Conservation (phyloP, 2,113 vertebrate genomes). For the Lasiurus cinereus region DNA sequence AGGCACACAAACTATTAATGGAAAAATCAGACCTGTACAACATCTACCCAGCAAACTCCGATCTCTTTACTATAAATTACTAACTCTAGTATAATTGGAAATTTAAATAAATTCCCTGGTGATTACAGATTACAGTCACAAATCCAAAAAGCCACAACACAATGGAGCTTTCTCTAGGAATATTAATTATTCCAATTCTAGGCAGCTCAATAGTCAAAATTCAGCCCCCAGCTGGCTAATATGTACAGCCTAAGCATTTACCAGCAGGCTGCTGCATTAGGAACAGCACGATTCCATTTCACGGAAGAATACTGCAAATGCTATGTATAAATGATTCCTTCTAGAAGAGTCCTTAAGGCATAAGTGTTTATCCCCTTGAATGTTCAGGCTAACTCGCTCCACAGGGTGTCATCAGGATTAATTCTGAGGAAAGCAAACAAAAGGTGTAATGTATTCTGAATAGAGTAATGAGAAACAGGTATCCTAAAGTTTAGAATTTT, state of each 20-base stretch:
- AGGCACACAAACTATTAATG: slow-evolving; percentile 77
- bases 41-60: slow-evolving; percentile 75
- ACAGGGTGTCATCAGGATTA: slow-evolving; percentile 87
- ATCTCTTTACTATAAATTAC: slow-evolving; percentile 83
- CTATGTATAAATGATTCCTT: slow-evolving; percentile 85
- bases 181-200: slow-evolving; percentile 90
- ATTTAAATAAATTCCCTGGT: slow-evolving; percentile 86
- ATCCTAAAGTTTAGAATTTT: neutral
- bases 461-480: slow-evolving; percentile 56
- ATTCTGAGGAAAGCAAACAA: slow-evolving; percentile 84
- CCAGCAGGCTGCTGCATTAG: slow-evolving; percentile 90
- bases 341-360: slow-evolving; percentile 87
- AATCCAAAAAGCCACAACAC: slow-evolving; percentile 84
- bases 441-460: slow-evolving; percentile 52
- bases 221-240: slow-evolving; percentile 90
- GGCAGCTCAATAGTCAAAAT: slow-evolving; percentile 86
- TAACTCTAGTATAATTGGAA: slow-evolving; percentile 86
- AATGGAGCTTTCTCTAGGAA: slow-evolving; percentile 85
- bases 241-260: slow-evolving; percentile 89
- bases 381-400: slow-evolving; percentile 87
- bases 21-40: slow-evolving; percentile 72
- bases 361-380: slow-evolving; percentile 88
- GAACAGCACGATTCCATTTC: slow-evolving; percentile 90
- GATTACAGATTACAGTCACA: slow-evolving; percentile 87
- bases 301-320: slow-evolving; percentile 85